These are phyloP conservation scores for Sebastes cheni DNA, from an alignment of 2,797 vertebrate genomes.

Conservation along the genomic window DNA sequence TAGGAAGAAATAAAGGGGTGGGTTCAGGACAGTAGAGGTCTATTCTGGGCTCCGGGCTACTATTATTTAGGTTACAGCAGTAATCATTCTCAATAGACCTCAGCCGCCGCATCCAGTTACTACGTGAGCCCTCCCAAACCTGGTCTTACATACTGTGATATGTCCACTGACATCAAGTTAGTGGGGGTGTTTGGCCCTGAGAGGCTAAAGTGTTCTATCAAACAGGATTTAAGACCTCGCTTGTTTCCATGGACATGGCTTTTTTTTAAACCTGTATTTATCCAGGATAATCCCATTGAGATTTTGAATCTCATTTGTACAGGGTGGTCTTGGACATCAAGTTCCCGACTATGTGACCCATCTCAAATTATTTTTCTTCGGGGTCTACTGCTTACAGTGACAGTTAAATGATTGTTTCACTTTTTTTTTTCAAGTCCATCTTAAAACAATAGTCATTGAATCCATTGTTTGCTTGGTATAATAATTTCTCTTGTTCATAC, in stretches of 20 bases:
- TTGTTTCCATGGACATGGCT: not conserved
- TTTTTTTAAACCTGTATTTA: not conserved
- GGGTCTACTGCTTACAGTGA: not conserved
- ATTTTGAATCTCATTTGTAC: not conserved
- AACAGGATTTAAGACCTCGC: not conserved
- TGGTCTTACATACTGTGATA: not conserved
- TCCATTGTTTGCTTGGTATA: not conserved
- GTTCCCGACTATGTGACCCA: not conserved
- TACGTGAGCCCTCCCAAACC: not conserved
- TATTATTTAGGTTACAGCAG: constrained; percentile 12
- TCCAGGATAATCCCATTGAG: not conserved
- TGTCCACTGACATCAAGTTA: no score
- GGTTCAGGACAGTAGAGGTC: constrained; percentile 17
- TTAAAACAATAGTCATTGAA: not conserved
- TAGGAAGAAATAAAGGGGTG: constrained; percentile 48
- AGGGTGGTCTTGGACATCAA: accelerated
- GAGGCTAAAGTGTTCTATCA: not conserved
- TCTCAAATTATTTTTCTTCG: not conserved
- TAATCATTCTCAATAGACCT: not conserved
- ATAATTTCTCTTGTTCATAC: not conserved
- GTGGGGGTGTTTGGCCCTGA: not conserved
- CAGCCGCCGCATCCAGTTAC: not conserved
- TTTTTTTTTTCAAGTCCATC: not conserved
- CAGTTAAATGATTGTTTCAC: not conserved
- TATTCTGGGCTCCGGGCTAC: not conserved